Percentiles rank a stretch among this genome's conserved stretches.
These are phyloP conservation scores for Alloplasta piceator DNA, from an alignment of 2,888 invertebrate species.

Conservation along the genomic window DNA sequence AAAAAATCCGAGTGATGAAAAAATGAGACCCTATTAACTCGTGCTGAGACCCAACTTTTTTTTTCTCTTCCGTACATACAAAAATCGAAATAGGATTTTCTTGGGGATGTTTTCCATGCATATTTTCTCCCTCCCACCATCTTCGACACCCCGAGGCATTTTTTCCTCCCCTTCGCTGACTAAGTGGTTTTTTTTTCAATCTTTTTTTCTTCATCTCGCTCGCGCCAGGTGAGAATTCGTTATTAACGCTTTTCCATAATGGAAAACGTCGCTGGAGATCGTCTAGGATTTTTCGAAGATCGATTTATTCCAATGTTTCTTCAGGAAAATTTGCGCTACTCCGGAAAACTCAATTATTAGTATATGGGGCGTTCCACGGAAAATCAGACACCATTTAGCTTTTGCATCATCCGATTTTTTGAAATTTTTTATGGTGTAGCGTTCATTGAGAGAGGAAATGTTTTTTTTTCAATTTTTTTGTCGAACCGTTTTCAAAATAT, in stretches of 20 bases:
- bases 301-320: too few relatives aligned
- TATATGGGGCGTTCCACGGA: too few relatives aligned
- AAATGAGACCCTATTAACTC: conserved; percentile 59
- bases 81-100: conserved; percentile 28
- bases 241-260: conserved; percentile 6
- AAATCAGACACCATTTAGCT: too few relatives aligned
- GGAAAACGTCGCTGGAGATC: too few relatives aligned
- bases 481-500: too few relatives aligned
- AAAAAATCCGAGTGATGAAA: conserved; percentile 29
- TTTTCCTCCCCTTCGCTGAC: conserved; percentile 42
- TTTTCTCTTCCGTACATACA: neutral
- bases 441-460: too few relatives aligned
- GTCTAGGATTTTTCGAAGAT: too few relatives aligned
- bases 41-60: conserved; percentile 17
- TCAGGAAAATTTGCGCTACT: too few relatives aligned
- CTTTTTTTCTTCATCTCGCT: conserved; percentile 31
- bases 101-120: conserved; percentile 39
- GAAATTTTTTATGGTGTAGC: too few relatives aligned
- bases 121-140: neutral
- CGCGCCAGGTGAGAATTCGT: conserved; percentile 56
- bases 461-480: too few relatives aligned
- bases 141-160: conserved; percentile 13
- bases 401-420: too few relatives aligned
- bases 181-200: conserved; percentile 47
- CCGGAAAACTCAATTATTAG: too few relatives aligned